A percentile compares a stretch with the other conserved stretches of the same genome.
Conservation (phyloP, 1,140 invertebrate species). For the Acromyrmex heyeri region DNA sequence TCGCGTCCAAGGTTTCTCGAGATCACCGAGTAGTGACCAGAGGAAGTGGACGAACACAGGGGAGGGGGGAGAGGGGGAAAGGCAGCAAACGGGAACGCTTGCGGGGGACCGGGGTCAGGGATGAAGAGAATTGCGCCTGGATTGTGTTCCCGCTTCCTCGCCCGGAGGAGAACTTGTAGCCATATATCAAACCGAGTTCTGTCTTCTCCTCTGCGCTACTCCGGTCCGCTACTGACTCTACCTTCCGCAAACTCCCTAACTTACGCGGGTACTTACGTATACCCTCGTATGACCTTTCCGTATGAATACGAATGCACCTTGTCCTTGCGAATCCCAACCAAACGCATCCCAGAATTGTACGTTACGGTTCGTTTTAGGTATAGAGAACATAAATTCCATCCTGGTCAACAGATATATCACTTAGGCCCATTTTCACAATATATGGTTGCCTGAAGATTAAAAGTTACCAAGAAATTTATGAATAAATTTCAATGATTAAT, state of each 20-base stretch:
- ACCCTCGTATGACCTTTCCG: slow-evolving; percentile 64
- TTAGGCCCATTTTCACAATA: no score
- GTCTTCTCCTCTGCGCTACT: slow-evolving; percentile 67
- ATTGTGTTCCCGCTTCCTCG: slow-evolving; percentile 77
- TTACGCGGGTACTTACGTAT: slow-evolving; percentile 74
- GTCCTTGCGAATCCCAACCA: slow-evolving; percentile 45
- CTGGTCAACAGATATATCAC: not conserved
- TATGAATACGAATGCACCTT: slow-evolving; percentile 74
- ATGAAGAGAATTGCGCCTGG: slow-evolving; percentile 71
- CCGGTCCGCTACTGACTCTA: slow-evolving; percentile 68
- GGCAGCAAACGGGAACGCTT: slow-evolving; percentile 27
- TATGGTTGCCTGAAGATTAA: no score
- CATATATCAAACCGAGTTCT: slow-evolving; percentile 80
- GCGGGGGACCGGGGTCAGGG: slow-evolving; percentile 24
- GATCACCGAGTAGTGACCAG: slow-evolving; percentile 61
- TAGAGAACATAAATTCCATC: not conserved
- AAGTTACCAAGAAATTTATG: no score
- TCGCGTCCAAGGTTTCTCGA: slow-evolving; percentile 46
- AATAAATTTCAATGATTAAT: no score
- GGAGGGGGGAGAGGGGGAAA: not conserved
- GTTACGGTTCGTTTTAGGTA: slow-evolving; percentile 4
- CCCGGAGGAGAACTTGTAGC: slow-evolving; percentile 75
- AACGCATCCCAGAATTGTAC: slow-evolving; percentile 40
- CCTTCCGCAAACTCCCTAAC: slow-evolving; percentile 75
- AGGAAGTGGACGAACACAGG: slow-evolving; percentile 48